Conservation (phyloP, 2,113 vertebrate species). For the Talpa occidentalis region DNA sequence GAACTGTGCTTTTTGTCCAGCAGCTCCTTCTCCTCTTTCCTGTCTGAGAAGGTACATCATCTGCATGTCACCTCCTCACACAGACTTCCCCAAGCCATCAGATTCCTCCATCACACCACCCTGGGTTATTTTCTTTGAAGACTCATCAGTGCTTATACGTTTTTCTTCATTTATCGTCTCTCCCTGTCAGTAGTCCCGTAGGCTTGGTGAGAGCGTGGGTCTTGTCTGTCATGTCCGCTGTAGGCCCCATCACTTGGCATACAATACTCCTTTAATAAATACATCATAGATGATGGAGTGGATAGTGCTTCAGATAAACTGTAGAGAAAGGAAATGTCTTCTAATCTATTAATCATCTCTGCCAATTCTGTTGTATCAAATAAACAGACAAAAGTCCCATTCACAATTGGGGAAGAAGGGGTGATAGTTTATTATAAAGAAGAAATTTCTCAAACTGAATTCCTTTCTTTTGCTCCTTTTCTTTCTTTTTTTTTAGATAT, state of each 20-base stretch:
- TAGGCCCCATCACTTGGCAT: too few species aligned
- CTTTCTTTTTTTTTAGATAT: too few species aligned
- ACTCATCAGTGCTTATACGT: not conserved
- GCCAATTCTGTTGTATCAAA: not conserved
- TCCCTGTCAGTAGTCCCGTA: too few species aligned
- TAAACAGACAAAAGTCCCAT: not conserved
- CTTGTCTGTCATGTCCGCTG: not conserved
- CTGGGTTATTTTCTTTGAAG: not conserved
- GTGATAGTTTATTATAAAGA: not conserved
- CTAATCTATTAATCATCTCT: rapidly evolving
- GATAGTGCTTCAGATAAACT: not conserved
- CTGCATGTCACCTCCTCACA: not conserved
- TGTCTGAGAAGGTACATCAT: not conserved
- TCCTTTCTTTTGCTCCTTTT: not conserved
- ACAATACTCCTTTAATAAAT: not conserved
- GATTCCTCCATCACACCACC: not conserved
- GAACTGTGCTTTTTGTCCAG: not conserved
- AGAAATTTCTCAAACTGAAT: not conserved
- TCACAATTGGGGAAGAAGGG: not conserved
- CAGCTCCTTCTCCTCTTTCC: not conserved
- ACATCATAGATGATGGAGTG: not conserved
- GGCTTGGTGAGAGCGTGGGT: not conserved
- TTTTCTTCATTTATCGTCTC: not conserved
- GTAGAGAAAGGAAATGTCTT: not conserved
- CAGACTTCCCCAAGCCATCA: not conserved